These are phyloP conservation scores for Microcebus lehilahytsara DNA, from an alignment of 2,113 vertebrate species.

Conservation along the genomic window DNA sequence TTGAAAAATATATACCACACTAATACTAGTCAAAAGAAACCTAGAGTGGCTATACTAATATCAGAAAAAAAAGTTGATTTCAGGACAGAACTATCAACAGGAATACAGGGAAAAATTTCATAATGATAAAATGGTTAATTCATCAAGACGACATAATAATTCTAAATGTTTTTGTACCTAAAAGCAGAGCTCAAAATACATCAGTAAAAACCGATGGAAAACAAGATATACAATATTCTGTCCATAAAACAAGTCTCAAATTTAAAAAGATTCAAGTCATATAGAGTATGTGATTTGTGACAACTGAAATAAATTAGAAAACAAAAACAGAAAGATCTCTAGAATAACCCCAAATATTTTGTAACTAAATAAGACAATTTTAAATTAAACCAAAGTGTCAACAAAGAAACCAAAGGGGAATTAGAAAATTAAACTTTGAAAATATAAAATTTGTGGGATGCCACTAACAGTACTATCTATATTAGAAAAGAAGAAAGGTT, in stretches of 20 bases:
- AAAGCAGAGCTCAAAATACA: neutral
- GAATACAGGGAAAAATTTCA: neutral
- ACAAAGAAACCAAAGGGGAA: neutral
- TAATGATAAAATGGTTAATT: neutral
- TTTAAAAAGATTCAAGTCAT: slow-evolving; percentile 21
- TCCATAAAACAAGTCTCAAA: slow-evolving; percentile 35
- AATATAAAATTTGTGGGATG: neutral
- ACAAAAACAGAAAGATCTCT: neutral
- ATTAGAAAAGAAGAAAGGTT: neutral
- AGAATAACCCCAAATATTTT: neutral
- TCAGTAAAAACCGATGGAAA: neutral
- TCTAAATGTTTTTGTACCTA: neutral
- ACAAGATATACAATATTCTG: neutral
- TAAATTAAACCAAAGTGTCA: neutral
- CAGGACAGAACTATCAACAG: neutral
- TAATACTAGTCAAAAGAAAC: slow-evolving; percentile 4
- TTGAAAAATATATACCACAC: neutral
- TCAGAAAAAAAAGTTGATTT: slow-evolving; percentile 17
- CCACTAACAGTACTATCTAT: neutral
- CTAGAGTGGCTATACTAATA: neutral
- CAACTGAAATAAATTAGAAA: slow-evolving; percentile 4
- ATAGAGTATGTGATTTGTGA: neutral
- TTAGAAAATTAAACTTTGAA: neutral
- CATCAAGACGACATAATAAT: neutral
- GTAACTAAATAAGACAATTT: neutral